Base-by-base conservation (phyloP, 2,797 vertebrate species). In the Muscicapa striata region DNA sequence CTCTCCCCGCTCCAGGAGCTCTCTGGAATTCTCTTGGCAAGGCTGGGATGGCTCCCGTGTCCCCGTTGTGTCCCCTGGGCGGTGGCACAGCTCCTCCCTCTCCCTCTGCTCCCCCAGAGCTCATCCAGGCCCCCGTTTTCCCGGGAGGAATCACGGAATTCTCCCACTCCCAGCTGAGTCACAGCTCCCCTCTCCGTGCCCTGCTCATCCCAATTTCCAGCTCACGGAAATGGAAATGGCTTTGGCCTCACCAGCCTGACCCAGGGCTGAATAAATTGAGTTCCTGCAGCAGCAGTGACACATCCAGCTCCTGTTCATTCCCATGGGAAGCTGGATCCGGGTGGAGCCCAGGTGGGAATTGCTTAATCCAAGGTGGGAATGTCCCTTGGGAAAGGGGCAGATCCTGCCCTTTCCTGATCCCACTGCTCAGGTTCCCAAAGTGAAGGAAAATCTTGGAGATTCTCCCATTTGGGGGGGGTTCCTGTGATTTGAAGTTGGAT, bases 141-240 rank as follows among this genome's bases (percentile, higher is more conserved):
- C 73, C 11, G 58, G 49, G 46, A 82, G 58, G 70, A 74, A 72
- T 63, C 62, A 10, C 2, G 2, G 30, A 87, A 27, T 23, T 73
- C 82, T 95, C 78, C 70, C 78, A 61, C 87, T 79, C 87, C 80
- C 45, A 2, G 32, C 26, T 78, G 70, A 93, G 82, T 93, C 92
- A 91, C 32, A 1, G 48, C 82, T 79, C 82, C 79, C 45, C 2
- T 26, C 36, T 87, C 90, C 20, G 5, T 5, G 6, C 58, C 38
- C 36, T 24, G 14, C 85, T 93, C 54, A 57, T 43, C 49, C 74
- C 58, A 29, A 34, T 84, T 95, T 89, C 90, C 59, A 13, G 46
- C 61, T 57, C 16, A 9, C 4, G 22, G 69, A 57, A 67, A 87
- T 61, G 29, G 69, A 57, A 67, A 87, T 61, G 63, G 7, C n/a